A percentile compares a stretch with the other conserved stretches of the same genome.
Evolutionary conservation across 30 jellyfish, hydroid and myxozoan species (phyloP).

Genomic region (Aurelia coerulea): DNA sequence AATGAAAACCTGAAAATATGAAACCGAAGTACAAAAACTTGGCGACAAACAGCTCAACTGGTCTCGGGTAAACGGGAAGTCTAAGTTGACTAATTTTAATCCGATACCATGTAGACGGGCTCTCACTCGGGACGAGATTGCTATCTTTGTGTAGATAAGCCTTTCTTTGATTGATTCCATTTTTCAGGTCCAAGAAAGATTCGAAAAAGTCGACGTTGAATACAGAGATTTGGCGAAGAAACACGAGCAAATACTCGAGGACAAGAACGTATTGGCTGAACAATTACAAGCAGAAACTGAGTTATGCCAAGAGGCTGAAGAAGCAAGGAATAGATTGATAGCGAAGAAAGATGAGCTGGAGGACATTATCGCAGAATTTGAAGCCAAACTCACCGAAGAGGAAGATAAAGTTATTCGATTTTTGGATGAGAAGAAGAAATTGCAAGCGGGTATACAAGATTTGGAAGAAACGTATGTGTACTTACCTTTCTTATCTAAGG

Average conservation of each 20-base stretch:
- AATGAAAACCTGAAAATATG: no score
- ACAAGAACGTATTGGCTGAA: conserved; percentile 90
- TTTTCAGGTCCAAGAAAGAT: conserved; percentile 77
- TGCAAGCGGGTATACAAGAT: conserved; percentile 95
- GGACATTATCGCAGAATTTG: conserved; percentile 92
- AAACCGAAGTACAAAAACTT: no score
- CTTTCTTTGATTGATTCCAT: no score
- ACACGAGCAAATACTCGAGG: conserved; percentile 88
- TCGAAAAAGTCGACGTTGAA: conserved; percentile 83
- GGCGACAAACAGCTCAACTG: no score
- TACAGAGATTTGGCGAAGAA: conserved; percentile 72
- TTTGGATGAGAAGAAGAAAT: conserved; percentile 87
- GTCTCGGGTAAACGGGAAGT: no score
- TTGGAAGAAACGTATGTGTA: conserved; percentile 88
- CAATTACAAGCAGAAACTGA: conserved; percentile 98
- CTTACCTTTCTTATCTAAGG: not conserved
- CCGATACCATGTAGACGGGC: no score
- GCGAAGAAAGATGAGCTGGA: conserved; percentile 92
- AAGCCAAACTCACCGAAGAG: conserved; percentile 86
- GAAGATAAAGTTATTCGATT: conserved; percentile 83
- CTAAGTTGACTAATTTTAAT: no score
- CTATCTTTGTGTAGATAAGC: no score
- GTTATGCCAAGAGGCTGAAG: conserved; percentile 99
- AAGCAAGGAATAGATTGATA: conserved; percentile 77
- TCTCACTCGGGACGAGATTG: no score